Percentiles rank a stretch among this genome's conserved stretches.
Conservation (phyloP, 2,888 invertebrate species). For the Carabus problematicus region DNA sequence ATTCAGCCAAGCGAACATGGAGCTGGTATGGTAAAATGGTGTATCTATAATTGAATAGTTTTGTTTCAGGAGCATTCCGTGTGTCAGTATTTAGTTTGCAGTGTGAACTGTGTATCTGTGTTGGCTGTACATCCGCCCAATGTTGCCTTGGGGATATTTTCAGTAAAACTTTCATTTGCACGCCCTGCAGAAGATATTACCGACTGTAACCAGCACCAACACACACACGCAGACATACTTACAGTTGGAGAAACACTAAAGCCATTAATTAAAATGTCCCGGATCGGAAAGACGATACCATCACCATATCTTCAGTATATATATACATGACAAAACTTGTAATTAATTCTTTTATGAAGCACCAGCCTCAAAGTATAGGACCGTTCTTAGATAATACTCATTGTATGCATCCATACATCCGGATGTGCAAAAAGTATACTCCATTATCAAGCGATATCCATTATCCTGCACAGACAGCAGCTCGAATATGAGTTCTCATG, state of each 20-base stretch:
- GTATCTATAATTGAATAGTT: slow-evolving; percentile 29
- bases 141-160: slow-evolving; percentile 27
- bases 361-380: too few relatives aligned
- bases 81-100: slow-evolving; percentile 16
- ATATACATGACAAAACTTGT: not conserved
- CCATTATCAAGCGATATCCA: too few relatives aligned
- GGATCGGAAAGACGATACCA: slow-evolving; percentile 31
- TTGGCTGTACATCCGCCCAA: slow-evolving; percentile 20
- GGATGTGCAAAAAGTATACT: too few relatives aligned
- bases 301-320: slow-evolving; percentile 2
- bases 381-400: too few relatives aligned
- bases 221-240: too few relatives aligned
- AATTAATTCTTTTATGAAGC: not conserved
- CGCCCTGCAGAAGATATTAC: too few relatives aligned
- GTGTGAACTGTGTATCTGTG: slow-evolving; percentile 18
- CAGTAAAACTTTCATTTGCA: slow-evolving; percentile 18
- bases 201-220: too few relatives aligned
- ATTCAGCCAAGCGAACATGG: too few relatives aligned
- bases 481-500: too few relatives aligned
- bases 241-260: not conserved
- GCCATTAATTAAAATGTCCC: slow-evolving; percentile 28
- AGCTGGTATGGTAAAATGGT: not conserved
- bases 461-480: too few relatives aligned
- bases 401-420: too few relatives aligned
- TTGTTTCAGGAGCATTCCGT: slow-evolving; percentile 21